These are phyloP conservation scores for Sporophila hypoxantha DNA, from an alignment of 2,113 vertebrate species.

Conservation along the genomic window DNA sequence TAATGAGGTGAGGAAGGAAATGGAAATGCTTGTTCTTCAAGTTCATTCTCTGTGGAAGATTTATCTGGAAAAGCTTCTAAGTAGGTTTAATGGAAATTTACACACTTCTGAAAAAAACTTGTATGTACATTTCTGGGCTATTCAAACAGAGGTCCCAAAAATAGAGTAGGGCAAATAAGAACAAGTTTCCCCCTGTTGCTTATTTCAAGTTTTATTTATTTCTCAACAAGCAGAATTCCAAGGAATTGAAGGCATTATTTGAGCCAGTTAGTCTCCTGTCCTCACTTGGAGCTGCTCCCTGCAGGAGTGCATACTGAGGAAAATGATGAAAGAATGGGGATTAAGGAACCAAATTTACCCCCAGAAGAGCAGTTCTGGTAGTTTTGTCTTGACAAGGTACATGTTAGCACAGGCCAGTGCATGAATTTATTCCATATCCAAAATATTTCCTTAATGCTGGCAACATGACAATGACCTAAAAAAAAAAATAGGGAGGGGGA, in stretches of 20 bases:
- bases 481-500: background rate
- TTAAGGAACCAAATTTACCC: background rate
- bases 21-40: background rate
- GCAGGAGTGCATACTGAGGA: background rate
- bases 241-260: background rate
- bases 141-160: background rate
- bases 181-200: background rate
- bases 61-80: constrained; percentile 9
- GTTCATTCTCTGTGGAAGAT: background rate
- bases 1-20: constrained; percentile 17
- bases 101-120: background rate
- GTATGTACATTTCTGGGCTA: background rate
- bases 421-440: background rate
- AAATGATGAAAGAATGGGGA: background rate
- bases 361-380: background rate
- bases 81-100: background rate
- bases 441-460: background rate
- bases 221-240: background rate
- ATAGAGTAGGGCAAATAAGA: background rate
- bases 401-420: background rate
- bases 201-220: background rate
- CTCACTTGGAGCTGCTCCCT: fast-evolving
- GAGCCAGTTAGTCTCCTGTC: background rate
- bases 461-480: background rate
- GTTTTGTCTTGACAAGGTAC: background rate